Percentiles rank a stretch among this genome's conserved stretches.
Evolutionary conservation across 2,113 vertebrate species (phyloP).

Genomic region (Cygnus atratus): DNA sequence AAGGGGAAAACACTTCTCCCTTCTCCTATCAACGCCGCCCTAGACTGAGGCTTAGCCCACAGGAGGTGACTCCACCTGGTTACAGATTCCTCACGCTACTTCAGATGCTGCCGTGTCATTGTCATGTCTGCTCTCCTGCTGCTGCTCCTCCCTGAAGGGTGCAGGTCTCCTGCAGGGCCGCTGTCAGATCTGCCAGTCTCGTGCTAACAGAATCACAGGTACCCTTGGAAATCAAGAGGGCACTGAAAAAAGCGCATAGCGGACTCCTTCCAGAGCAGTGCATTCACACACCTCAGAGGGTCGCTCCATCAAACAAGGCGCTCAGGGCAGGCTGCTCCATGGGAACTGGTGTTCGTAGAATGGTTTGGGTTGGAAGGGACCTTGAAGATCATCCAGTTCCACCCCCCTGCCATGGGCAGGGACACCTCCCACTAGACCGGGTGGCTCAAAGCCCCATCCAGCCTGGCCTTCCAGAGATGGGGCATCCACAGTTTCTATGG

Average conservation of each 20-base stretch:
- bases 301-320: background rate
- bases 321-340: background rate
- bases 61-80: background rate
- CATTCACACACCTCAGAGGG: too few species aligned
- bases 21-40: too few species aligned
- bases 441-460: too few species aligned
- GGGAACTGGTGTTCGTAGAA: background rate
- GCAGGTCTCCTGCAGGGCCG: background rate
- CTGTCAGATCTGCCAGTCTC: background rate
- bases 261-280: background rate
- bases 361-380: too few species aligned
- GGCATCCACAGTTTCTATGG: too few species aligned
- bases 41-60: background rate
- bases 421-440: too few species aligned
- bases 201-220: background rate
- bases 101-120: accelerated
- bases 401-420: too few species aligned
- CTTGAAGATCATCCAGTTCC: too few species aligned
- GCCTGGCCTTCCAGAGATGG: too few species aligned
- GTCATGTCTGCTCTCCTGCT: background rate
- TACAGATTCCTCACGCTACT: background rate
- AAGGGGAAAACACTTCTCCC: background rate
- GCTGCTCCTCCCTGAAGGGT: background rate
- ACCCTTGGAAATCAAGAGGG: background rate
- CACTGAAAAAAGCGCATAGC: background rate